Conservation (phyloP, 2,113 vertebrate genomes). For the Dryoscopus gambensis region DNA sequence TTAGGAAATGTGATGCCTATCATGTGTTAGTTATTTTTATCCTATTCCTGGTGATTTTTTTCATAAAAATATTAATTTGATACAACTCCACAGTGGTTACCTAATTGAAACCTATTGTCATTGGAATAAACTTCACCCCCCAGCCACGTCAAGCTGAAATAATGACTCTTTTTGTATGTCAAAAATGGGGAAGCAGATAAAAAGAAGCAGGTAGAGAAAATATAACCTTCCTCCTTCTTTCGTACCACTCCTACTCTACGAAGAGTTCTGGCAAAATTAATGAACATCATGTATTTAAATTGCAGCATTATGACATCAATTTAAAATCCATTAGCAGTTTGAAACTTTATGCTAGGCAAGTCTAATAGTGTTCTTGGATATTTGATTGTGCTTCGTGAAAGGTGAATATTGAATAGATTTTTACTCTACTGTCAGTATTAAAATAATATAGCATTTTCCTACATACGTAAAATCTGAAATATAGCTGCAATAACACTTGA, state of each 20-base stretch:
- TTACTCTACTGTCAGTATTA: conserved; percentile 35
- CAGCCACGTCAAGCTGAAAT: background rate
- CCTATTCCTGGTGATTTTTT: background rate
- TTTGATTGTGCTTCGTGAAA: conserved; percentile 56
- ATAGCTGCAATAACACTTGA: conserved; percentile 55
- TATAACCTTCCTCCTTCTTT: background rate
- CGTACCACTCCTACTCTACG: background rate
- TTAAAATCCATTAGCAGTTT: conserved; percentile 64
- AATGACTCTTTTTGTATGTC: background rate
- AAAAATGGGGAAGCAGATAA: background rate
- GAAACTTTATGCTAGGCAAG: conserved; percentile 49
- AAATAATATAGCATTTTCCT: conserved; percentile 60
- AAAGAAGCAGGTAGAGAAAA: background rate
- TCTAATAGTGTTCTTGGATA: conserved; percentile 57
- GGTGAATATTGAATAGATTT: conserved; percentile 62
- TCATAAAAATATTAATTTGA: background rate
- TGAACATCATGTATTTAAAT: conserved; percentile 62
- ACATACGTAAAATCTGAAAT: conserved; percentile 44
- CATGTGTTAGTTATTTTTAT: background rate
- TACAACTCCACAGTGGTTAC: background rate
- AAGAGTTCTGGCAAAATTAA: conserved; percentile 53
- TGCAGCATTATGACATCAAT: conserved; percentile 63
- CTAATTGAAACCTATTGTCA: background rate
- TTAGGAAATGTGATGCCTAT: background rate
- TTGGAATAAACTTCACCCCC: background rate